Base-by-base conservation (phyloP, 1,140 invertebrate genomes). In the Nasonia giraulti region DNA sequence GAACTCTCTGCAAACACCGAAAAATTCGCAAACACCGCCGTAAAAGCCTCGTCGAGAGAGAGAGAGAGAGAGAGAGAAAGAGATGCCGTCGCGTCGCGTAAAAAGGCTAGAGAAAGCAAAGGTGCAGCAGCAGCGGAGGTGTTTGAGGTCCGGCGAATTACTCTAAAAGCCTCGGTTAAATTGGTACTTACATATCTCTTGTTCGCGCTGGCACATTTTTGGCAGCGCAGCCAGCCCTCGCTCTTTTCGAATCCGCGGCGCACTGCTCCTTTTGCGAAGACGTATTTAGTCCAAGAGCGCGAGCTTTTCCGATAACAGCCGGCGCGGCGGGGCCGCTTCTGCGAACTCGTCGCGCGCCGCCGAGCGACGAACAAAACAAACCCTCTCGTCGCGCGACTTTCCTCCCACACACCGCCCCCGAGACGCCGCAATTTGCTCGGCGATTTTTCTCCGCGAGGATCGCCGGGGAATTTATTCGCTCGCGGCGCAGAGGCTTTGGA, bases 101-200 rank as follows among this genome's bases (percentile, higher is more conserved):
- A 77, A 50, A 77, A 77, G 23, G 44, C 6, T n/a, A 44, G 33
- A n/a, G 37, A n/a, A 44, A 17, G 12, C 6, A 7, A 75, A 75
- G 68, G 31, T 10, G 27, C 8, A 71, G 68, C 66, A 10, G 31
- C 11, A 37, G 75, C 74, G 87, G 78, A 81, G 85, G 87, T 86
- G 84, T 88, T 90, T 88, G 89, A 89, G 88, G 87, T 88, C 86
- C 86, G 83, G 86, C 87, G 87, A 88, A 91, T 89, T 89, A 89
- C 87, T 89, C 88, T 87, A 88, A 89, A 87, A 90, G 88, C 86
- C 86, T 89, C 87, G 88, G 88, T 91, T 92, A 92, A 91, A 92
- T 91, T 91, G 89, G 91, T 92, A 91, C 90, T 92, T 90, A 89
- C 91, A 90, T 92, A 92, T 92, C 89, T 92, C 89, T 91, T 90